phyloP scores from a whole-genome alignment of 2,113 vertebrate genomes.

The Steatornis caripensis region DNA sequence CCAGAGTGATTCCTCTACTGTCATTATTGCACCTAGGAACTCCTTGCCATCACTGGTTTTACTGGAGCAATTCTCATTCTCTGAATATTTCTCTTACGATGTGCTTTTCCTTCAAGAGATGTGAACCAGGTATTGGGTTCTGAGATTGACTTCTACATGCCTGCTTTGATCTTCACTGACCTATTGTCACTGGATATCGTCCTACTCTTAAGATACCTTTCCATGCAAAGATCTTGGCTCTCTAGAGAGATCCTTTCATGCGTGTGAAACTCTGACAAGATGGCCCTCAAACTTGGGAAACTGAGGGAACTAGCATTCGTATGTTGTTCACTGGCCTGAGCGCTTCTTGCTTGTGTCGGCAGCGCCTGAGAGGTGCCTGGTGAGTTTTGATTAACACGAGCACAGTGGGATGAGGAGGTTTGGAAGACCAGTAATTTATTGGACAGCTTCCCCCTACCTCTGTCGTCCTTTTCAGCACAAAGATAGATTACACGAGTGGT shows the following conservation, averaged over 20 bases:
- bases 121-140: neutral
- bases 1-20: neutral
- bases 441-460: neutral
- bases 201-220: neutral
- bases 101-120: neutral
- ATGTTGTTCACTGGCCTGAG: neutral
- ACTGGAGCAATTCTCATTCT: neutral
- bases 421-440: neutral
- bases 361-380: rapidly evolving
- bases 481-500: neutral
- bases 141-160: neutral
- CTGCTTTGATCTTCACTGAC: neutral
- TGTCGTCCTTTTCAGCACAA: neutral
- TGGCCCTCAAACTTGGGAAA: neutral
- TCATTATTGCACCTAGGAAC: neutral
- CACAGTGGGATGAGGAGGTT: neutral
- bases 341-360: rapidly evolving
- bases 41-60: neutral
- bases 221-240: neutral
- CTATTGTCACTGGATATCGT: neutral
- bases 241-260: neutral
- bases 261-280: neutral
- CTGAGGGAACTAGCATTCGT: neutral
- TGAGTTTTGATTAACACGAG: neutral
- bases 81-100: neutral